Evolutionary conservation across 2,797 vertebrate species (phyloP).

Genomic region (Salarias fasciatus): DNA sequence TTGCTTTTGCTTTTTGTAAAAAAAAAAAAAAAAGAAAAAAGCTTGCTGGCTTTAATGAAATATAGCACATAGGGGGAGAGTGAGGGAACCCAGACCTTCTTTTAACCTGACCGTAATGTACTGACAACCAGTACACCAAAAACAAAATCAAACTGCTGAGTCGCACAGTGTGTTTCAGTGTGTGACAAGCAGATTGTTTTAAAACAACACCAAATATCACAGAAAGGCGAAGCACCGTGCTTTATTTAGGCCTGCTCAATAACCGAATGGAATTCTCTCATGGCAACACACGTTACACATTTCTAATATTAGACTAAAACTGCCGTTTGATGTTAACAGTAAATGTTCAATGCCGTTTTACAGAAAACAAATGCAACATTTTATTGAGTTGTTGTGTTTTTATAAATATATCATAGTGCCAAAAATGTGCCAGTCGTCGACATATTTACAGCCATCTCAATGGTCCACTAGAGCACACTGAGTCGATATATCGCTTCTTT

Average conservation of each 20-base stretch:
- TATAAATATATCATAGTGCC: slow-evolving; percentile 48
- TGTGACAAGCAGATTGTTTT: too few species aligned
- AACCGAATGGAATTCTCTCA: slow-evolving; percentile 6
- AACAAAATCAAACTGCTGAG: background rate
- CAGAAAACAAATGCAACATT: slow-evolving; percentile 13
- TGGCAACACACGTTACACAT: slow-evolving; percentile 7
- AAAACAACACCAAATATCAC: slow-evolving; percentile 24
- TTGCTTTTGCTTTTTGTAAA: background rate
- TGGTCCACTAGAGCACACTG: slow-evolving; percentile 28
- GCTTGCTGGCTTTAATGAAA: slow-evolving; percentile 42
- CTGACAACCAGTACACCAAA: background rate
- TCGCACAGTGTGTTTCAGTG: slow-evolving; percentile 1
- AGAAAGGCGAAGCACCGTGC: slow-evolving; percentile 12
- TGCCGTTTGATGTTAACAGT: slow-evolving; percentile 31
- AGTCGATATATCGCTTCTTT: slow-evolving; percentile 43
- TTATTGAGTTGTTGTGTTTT: slow-evolving; percentile 9
- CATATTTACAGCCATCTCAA: slow-evolving; percentile 25
- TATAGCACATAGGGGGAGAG: slow-evolving; percentile 31
- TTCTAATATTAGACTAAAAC: slow-evolving; percentile 31
- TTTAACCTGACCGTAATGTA: slow-evolving; percentile 13
- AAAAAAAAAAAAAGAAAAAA: too few species aligned
- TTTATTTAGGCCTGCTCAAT: slow-evolving; percentile 3
- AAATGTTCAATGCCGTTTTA: slow-evolving; percentile 17
- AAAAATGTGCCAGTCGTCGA: slow-evolving; percentile 37
- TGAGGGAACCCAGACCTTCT: slow-evolving; percentile 55